Evolutionary conservation across 2,888 invertebrate genomes (phyloP), one percentile per base, ranked within the genome.

Genomic region (Cantharis rustica): DNA sequence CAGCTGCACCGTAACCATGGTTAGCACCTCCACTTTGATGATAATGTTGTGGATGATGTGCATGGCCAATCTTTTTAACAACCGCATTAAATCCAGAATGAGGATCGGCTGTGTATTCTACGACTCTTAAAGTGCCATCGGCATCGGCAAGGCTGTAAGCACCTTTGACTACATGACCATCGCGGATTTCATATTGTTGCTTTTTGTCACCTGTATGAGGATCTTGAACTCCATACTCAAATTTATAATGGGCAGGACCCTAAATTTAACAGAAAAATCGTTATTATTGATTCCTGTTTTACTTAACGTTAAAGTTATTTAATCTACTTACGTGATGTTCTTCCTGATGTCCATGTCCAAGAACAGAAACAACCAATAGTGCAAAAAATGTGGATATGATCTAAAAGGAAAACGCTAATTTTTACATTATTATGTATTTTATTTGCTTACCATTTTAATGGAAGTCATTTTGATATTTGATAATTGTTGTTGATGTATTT

Each of bases 11-110:
- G n/a, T n/a, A n/a, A n/a, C 23, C 23, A n/a, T 15, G 13, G 3
- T 7, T 15, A 11, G 16, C 31, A 9, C 15, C 15, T 10, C 47
- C 69, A n/a, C 15, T n/a, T 15, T 70, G 17, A n/a, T 73, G 68
- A 11, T 76, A 76, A 31, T 76, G 76, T 63, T 72, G 71, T 20
- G 81, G 82, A 74, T 82, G 82, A 62, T 69, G 73, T 23, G 82
- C 81, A 26, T 81, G 80, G 66, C 84, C 84, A 23, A 83, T 72
- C 73, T 81, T 80, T 68, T 82, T 79, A 7, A 84, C 84, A n/a
- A 82, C 80, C 20, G 84, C 84, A 62, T 84, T 81, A 77, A 85
- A 85, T 16, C 84, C 84, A n/a, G 64, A 78, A 62, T 84, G 80
- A 26, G 81, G 82, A 26, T 80, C 82, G 7, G 84, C 80, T n/a